Evolutionary conservation across 2,113 vertebrate genomes (phyloP).

Genomic region (Gopherus evgoodei): DNA sequence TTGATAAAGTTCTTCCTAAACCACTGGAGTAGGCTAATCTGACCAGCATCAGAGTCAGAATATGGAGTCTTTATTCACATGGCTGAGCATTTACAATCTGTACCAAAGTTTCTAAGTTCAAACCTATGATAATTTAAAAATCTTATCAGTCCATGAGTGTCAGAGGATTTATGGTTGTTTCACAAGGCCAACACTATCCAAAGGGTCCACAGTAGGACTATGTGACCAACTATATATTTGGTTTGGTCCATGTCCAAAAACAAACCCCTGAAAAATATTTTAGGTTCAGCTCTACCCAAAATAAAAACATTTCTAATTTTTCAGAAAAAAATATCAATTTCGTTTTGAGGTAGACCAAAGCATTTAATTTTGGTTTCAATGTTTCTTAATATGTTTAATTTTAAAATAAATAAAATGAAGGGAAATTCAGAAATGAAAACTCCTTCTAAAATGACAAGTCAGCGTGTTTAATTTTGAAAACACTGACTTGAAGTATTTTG

Average conservation of each 20-base stretch:
- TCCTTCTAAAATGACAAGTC: neutral
- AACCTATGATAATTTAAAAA: neutral
- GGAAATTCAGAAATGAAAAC: neutral
- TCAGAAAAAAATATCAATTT: neutral
- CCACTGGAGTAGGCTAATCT: too few species aligned
- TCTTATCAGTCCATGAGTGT: neutral
- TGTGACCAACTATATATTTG: too few species aligned
- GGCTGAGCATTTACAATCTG: neutral
- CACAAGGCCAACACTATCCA: neutral
- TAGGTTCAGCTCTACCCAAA: neutral
- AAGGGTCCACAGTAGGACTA: too few species aligned
- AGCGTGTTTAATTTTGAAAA: neutral
- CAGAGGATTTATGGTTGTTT: neutral
- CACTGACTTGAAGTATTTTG: neutral
- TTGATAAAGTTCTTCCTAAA: too few species aligned
- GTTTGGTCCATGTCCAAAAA: too few species aligned
- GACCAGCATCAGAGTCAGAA: neutral
- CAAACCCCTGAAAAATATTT: neutral
- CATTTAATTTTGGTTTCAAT: neutral
- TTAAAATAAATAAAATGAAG: neutral
- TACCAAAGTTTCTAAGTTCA: neutral
- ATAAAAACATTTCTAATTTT: neutral
- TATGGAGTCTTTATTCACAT: fast-evolving
- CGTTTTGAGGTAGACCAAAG: neutral
- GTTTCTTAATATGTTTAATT: neutral